Conservation (phyloP, 1,140 invertebrate genomes). For the Anadara kagoshimensis region DNA sequence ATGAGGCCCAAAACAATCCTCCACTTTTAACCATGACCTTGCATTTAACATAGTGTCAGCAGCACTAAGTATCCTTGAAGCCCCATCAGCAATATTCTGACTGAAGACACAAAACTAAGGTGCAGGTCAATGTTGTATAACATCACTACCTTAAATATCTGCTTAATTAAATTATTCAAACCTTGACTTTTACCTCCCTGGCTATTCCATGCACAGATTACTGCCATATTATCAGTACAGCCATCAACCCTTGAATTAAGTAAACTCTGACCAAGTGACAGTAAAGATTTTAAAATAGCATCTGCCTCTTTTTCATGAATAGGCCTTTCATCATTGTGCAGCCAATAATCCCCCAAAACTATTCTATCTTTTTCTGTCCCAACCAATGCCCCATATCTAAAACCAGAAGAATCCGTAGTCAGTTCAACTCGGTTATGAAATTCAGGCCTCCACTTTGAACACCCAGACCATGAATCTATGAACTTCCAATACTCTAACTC, state of each 20-base stretch:
- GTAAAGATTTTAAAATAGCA: slow-evolving; percentile 11
- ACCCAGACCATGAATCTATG: slow-evolving; percentile 11
- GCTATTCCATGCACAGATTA: slow-evolving; percentile 12
- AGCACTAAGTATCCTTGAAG: not conserved
- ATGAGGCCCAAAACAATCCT: not conserved
- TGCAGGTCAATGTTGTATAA: slow-evolving; percentile 4
- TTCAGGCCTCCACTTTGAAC: slow-evolving; percentile 15
- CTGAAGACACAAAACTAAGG: slow-evolving; percentile 1
- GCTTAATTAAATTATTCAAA: not conserved
- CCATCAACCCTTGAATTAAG: slow-evolving; percentile 9
- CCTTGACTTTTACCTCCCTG: slow-evolving; percentile 8
- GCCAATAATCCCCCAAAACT: slow-evolving; percentile 19
- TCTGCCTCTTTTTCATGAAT: slow-evolving; percentile 33
- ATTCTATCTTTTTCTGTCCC: not conserved
- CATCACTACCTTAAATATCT: not conserved
- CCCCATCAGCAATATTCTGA: slow-evolving; percentile 6
- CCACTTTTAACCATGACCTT: not conserved
- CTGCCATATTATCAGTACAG: slow-evolving; percentile 21
- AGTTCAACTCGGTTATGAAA: slow-evolving; percentile 4
- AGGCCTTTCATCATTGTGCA: slow-evolving; percentile 7
- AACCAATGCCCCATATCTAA: slow-evolving; percentile 4
- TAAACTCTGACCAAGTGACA: slow-evolving; percentile 1
- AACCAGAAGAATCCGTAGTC: slow-evolving; percentile 30
- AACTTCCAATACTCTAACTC: slow-evolving; percentile 25
- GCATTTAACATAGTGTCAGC: not conserved